A percentile compares a stretch with the other conserved stretches of the same genome.
Conservation (phyloP, 1,140 invertebrate species). For the Samia ricini region DNA sequence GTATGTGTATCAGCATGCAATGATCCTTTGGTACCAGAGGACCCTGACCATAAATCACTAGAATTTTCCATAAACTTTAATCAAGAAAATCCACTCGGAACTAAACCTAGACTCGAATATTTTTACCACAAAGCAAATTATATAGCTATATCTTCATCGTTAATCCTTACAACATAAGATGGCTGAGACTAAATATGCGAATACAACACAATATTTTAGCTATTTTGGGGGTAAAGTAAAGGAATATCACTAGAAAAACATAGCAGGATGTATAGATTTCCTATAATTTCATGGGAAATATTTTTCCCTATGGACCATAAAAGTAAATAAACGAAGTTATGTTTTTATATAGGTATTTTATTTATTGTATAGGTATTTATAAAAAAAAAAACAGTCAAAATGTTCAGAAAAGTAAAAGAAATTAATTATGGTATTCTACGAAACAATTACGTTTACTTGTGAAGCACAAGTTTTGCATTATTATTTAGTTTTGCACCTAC, state of each 20-base stretch:
- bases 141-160: background rate
- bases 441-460: constrained; percentile 35
- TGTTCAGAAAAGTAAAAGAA: too few relatives aligned
- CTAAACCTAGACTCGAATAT: background rate
- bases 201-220: constrained; percentile 27
- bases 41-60: constrained; percentile 10
- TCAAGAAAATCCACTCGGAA: background rate
- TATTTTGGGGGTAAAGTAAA: constrained; percentile 25
- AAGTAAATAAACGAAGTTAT: constrained; percentile 15
- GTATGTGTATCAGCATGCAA: background rate
- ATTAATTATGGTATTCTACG: constrained; percentile 29
- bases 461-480: constrained; percentile 39
- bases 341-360: constrained; percentile 21
- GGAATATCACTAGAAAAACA: too few relatives aligned
- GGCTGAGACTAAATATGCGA: constrained; percentile 23
- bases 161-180: constrained; percentile 24
- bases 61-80: background rate
- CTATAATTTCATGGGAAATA: too few relatives aligned
- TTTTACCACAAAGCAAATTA: background rate
- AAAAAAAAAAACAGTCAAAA: too few relatives aligned
- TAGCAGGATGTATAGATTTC: too few relatives aligned
- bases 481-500: too few relatives aligned
- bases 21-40: constrained; percentile 12
- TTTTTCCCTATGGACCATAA: constrained; percentile 20
- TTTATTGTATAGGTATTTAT: too few relatives aligned